Evolutionary conservation across 2,888 invertebrate species (phyloP).

Genomic region (Troglohyphantes excavatus): DNA sequence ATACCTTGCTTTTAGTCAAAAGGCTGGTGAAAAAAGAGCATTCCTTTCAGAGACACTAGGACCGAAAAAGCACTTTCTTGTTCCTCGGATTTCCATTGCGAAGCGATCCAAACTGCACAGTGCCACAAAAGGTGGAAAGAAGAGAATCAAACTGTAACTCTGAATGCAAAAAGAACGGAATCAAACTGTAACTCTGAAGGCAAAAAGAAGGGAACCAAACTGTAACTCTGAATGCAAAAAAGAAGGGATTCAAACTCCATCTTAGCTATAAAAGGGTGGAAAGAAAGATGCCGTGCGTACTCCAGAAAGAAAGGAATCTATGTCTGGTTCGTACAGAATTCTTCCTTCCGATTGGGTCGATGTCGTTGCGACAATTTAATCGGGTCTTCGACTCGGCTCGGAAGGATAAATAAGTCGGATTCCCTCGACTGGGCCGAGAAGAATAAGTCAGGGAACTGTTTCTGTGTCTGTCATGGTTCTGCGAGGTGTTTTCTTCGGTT

Average conservation of each 20-base stretch:
- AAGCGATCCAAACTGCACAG: too few relatives aligned
- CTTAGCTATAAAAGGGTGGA: too few relatives aligned
- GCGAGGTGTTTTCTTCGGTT: background rate
- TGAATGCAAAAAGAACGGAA: too few relatives aligned
- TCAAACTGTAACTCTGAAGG: too few relatives aligned
- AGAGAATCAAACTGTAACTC: too few relatives aligned
- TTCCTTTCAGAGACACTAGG: background rate
- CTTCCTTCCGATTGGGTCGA: conserved; percentile 4
- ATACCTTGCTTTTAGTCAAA: background rate
- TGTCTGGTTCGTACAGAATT: too few relatives aligned
- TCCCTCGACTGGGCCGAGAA: background rate
- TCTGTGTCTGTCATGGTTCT: background rate
- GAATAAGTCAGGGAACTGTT: background rate
- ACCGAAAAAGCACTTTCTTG: background rate
- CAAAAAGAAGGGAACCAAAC: too few relatives aligned
- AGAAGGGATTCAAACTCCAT: too few relatives aligned
- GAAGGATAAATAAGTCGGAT: background rate
- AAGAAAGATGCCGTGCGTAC: too few relatives aligned
- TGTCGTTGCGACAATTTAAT: conserved; percentile 59
- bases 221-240: too few relatives aligned
- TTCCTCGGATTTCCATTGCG: background rate
- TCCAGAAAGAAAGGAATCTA: too few relatives aligned
- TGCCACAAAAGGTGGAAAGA: too few relatives aligned
- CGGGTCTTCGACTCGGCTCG: background rate
- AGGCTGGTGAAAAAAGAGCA: background rate